A percentile compares a stretch with the other conserved stretches of the same genome.
phyloP scores from a whole-genome alignment of 64 coral and sea anemone genomes.

The Dendrophyllia cribrosa region DNA sequence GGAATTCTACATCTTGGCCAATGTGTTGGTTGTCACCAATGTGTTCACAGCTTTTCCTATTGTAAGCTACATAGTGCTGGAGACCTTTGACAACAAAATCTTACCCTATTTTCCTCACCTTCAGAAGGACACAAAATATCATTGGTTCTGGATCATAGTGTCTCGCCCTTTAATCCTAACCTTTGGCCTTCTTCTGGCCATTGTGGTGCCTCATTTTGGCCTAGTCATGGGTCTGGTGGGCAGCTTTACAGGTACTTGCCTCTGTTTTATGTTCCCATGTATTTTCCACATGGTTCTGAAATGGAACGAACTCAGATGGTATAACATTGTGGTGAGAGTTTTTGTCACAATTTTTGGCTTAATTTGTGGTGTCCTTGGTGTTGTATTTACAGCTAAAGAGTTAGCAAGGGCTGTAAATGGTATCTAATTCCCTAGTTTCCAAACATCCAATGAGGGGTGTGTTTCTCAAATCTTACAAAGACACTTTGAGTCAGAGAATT shows the following conservation, averaged over 20 bases:
- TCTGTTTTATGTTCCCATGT: conserved; percentile 81
- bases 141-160: conserved; percentile 84
- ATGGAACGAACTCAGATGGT: conserved; percentile 89
- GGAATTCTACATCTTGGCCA: conserved; percentile 71
- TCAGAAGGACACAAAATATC: conserved; percentile 45
- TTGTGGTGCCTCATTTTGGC: conserved; percentile 89
- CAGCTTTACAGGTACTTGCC: conserved; percentile 88
- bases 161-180: conserved; percentile 70
- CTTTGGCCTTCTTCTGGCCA: conserved; percentile 73
- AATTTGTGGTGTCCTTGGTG: conserved; percentile 84
- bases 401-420: conserved; percentile 52
- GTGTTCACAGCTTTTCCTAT: conserved; percentile 91
- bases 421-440: background rate
- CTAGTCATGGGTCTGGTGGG: conserved; percentile 89
- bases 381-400: conserved; percentile 84
- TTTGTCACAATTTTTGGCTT: conserved; percentile 82
- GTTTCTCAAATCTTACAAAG: background rate
- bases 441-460: background rate
- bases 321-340: conserved; percentile 67
- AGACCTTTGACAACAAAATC: conserved; percentile 79
- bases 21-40: conserved; percentile 81
- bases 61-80: conserved; percentile 80
- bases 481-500: background rate
- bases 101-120: conserved; percentile 82
- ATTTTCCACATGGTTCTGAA: conserved; percentile 87